These are phyloP conservation scores for Goniozus legneri DNA, from an alignment of 1,140 invertebrate genomes.

Conservation along the genomic window DNA sequence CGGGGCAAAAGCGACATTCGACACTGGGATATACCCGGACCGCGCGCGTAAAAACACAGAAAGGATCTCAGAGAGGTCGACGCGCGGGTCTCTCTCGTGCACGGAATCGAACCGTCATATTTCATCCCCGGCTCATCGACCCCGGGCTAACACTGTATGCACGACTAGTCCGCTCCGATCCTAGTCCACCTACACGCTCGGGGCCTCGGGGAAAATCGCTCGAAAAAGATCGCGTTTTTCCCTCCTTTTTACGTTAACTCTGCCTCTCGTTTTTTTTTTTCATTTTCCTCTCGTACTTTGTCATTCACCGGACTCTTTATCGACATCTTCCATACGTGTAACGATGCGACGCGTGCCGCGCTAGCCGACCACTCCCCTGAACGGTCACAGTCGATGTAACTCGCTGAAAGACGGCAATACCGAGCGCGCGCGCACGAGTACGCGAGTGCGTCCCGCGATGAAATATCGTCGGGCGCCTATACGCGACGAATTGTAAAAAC, in stretches of 20 bases:
- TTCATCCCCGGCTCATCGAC: slow-evolving; percentile 11
- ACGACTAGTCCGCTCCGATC: not conserved
- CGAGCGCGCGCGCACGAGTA: too few relatives aligned
- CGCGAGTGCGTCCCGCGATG: too few relatives aligned
- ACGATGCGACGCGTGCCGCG: too few relatives aligned
- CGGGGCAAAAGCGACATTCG: not conserved
- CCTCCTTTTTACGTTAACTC: not conserved
- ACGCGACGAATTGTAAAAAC: too few relatives aligned
- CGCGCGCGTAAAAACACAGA: slow-evolving; percentile 4
- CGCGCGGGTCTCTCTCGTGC: not conserved
- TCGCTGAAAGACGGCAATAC: too few relatives aligned
- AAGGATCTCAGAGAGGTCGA: not conserved
- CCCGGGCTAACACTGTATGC: not conserved
- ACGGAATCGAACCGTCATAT: not conserved
- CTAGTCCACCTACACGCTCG: not conserved
- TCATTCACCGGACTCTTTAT: too few relatives aligned
- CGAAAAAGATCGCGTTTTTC: not conserved
- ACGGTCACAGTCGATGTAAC: too few relatives aligned
- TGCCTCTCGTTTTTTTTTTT: not conserved
- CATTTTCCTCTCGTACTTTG: not conserved
- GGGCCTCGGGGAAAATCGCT: not conserved
- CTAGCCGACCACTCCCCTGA: too few relatives aligned
- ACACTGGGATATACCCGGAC: slow-evolving; percentile 1
- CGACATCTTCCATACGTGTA: too few relatives aligned
- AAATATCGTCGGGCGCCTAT: too few relatives aligned